A percentile compares a stretch with the other conserved stretches of the same genome.
Conservation (phyloP, 2,113 vertebrate species). For the Orientallactaga bullata region DNA sequence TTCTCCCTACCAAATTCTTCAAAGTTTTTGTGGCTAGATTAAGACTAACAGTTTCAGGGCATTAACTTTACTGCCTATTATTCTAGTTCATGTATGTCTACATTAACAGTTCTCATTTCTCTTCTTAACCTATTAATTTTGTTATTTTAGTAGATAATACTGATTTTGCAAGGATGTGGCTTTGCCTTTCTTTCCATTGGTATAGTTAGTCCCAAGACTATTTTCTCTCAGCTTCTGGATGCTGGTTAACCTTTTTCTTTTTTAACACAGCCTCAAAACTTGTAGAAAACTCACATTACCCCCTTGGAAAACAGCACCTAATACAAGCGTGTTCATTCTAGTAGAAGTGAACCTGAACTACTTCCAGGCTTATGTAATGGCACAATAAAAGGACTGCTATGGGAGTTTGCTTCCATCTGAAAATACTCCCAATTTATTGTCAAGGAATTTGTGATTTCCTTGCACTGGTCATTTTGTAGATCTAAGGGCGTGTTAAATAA, state of each 20-base stretch:
- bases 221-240: background rate
- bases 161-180: background rate
- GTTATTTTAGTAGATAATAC: background rate
- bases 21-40: background rate
- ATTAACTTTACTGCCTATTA: background rate
- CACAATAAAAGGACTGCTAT: background rate
- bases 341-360: background rate
- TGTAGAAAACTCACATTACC: background rate
- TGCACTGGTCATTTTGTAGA: background rate
- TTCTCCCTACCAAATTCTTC: background rate
- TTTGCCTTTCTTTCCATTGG: conserved; percentile 9
- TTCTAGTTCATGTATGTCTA: background rate
- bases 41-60: background rate
- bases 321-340: background rate
- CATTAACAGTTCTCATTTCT: background rate
- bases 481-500: background rate
- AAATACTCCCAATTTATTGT: background rate
- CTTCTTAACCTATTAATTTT: conserved; percentile 32
- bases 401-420: background rate
- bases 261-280: background rate
- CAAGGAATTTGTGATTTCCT: background rate
- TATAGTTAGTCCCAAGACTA: background rate
- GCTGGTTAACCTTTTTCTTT: background rate
- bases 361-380: background rate
- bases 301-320: conserved; percentile 9